Conservation (phyloP, 1,140 invertebrate species). For the Tribolium madens region DNA sequence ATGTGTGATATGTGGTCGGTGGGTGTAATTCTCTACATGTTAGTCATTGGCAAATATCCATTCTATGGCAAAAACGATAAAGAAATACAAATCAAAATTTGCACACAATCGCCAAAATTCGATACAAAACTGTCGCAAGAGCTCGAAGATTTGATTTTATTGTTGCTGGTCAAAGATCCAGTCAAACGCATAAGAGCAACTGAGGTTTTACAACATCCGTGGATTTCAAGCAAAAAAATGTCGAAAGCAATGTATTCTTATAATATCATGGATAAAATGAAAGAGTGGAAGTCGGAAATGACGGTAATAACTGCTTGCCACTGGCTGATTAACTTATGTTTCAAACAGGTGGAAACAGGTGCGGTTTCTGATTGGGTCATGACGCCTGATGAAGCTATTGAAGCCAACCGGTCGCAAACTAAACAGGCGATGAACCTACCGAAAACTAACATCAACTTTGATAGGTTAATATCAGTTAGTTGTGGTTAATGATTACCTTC, state of each 20-base stretch:
- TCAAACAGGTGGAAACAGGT: slow-evolving; percentile 22
- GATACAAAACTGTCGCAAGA: slow-evolving; percentile 54
- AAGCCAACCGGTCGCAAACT: not conserved
- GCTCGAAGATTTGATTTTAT: slow-evolving; percentile 64
- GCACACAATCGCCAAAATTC: slow-evolving; percentile 55
- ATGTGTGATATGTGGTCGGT: slow-evolving; percentile 73
- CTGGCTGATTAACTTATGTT: not conserved
- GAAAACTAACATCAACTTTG: slow-evolving; percentile 15
- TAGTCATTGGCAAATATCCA: slow-evolving; percentile 65
- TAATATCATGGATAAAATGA: slow-evolving; percentile 63
- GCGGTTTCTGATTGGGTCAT: not conserved
- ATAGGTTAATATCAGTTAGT: not conserved
- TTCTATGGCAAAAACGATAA: slow-evolving; percentile 62
- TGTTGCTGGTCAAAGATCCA: slow-evolving; percentile 69
- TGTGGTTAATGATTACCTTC: not conserved
- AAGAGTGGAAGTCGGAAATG: slow-evolving; percentile 59
- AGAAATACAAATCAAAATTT: slow-evolving; percentile 61
- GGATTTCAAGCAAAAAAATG: slow-evolving; percentile 66
- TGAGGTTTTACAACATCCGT: slow-evolving; percentile 68
- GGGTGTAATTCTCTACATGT: slow-evolving; percentile 70
- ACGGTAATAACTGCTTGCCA: slow-evolving; percentile 45
- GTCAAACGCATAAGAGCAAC: slow-evolving; percentile 68
- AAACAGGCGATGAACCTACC: not conserved
- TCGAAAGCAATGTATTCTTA: slow-evolving; percentile 46
- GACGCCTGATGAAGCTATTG: slow-evolving; percentile 1